Evolutionary conservation across 2,797 vertebrate genomes (phyloP).

Genomic region (Synaphobranchus kaupii): DNA sequence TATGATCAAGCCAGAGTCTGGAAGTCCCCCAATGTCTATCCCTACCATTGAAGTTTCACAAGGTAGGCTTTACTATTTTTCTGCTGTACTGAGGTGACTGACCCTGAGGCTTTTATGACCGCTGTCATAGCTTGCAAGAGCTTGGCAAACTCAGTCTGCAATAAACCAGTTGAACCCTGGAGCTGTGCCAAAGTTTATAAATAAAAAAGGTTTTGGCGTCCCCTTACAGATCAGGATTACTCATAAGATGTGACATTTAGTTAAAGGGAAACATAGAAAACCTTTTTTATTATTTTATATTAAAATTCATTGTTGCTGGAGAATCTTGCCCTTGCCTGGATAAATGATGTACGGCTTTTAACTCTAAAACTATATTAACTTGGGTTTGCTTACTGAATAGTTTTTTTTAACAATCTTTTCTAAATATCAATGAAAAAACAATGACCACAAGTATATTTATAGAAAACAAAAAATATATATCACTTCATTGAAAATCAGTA

Average conservation of each 20-base stretch:
- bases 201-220: slow-evolving; percentile 10
- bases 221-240: slow-evolving; percentile 2
- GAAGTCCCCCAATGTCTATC: background rate
- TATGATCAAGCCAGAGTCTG: background rate
- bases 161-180: slow-evolving; percentile 5
- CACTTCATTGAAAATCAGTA: too few relatives aligned
- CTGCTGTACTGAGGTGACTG: background rate
- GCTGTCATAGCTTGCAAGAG: background rate
- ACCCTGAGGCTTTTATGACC: background rate
- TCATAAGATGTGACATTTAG: background rate
- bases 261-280: background rate
- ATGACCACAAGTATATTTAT: too few relatives aligned
- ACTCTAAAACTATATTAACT: too few relatives aligned
- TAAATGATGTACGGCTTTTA: too few relatives aligned
- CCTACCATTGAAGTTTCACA: background rate
- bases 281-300: background rate
- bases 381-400: too few relatives aligned
- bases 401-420: too few relatives aligned
- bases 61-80: background rate
- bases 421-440: too few relatives aligned
- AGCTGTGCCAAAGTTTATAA: slow-evolving; percentile 21
- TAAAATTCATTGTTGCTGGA: background rate
- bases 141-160: background rate
- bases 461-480: too few relatives aligned
- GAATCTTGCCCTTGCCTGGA: too few relatives aligned